Evolutionary conservation across 64 coral and sea anemone genomes (phyloP), one percentile per base, ranked within the genome.

Genomic region (Orbicella faveolata): DNA sequence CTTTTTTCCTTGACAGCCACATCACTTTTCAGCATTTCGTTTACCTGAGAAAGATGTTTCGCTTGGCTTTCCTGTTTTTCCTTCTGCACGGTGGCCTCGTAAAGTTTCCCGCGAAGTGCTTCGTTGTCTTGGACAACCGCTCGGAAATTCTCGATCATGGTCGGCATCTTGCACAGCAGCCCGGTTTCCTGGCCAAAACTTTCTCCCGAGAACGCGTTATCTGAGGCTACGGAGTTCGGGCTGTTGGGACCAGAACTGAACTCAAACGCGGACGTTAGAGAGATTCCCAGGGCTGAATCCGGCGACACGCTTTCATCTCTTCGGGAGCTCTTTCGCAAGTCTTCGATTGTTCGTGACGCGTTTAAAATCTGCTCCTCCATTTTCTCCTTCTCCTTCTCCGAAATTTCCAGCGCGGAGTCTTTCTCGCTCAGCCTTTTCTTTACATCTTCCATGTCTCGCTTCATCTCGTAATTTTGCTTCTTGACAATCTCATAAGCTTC

Each of bases 401-500:
- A 83, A 51, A 35, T 90, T 26, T 97, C 88, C 26, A 91, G 37
- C 18, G 75, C 92, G 6, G 48, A 72, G 12, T 97, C 92, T 44
- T 78, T 89, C 18, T 94, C 84, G 11, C 21, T 89, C 2, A 97
- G 79, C 33, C 73, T 94, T 36, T 94, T 79, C 75, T 91, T 97
- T 19, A 91, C 34, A 17, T 76, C n/a, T 12, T 94, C 68, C 41
- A 97, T 84, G 11, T 97, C 92, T 17, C 75, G 74, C n/a, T 86
- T 84, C 48, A 97, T 83, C 14, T 88, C 87, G 1, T 91, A n/a
- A 63, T 97, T 97, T 51, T 97, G 95, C 8, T 93, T 90, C 55
- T 97, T 97, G 34, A 97, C 95, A 21, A 97, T 97, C 61, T 94
- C 92, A 34, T 97, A 97, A 0, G 95, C 95, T 88, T 97, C 95